Percentiles rank a stretch among this genome's conserved stretches.
Evolutionary conservation across 2,797 vertebrate genomes (phyloP).

Genomic region (Phrynocephalus vlangalii): DNA sequence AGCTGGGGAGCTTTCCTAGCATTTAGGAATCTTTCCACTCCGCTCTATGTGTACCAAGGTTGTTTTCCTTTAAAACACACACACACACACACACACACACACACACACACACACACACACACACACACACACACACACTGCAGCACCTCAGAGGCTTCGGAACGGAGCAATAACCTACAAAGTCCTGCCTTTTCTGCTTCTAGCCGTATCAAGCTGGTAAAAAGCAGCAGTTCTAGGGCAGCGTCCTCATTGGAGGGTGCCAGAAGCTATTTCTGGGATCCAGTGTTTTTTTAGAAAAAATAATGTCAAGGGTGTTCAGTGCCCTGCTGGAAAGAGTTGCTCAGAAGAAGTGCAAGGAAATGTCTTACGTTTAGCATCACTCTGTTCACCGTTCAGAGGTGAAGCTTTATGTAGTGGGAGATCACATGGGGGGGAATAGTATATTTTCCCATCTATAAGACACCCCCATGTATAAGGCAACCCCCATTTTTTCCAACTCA

Average conservation of each 20-base stretch:
- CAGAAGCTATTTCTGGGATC: conserved; percentile 1
- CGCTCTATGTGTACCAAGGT: not conserved
- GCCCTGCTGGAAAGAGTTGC: not conserved
- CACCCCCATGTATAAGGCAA: no score
- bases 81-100: no score
- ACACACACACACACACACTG: not conserved
- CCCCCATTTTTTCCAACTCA: no score
- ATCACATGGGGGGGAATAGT: no score
- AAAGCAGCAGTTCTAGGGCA: not conserved
- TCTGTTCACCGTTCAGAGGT: not conserved
- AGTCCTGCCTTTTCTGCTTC: not conserved
- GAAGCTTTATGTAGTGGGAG: not conserved
- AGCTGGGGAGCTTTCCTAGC: not conserved
- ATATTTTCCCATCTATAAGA: no score
- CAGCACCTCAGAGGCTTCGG: accelerated
- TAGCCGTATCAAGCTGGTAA: not conserved
- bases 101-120: no score
- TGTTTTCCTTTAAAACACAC: conserved; percentile 15
- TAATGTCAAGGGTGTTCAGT: not conserved
- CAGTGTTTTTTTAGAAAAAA: conserved; percentile 19
- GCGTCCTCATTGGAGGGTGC: conserved; percentile 8
- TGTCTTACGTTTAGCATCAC: not conserved
- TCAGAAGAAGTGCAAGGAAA: not conserved
- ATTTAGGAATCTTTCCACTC: accelerated
- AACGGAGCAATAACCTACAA: conserved; percentile 19